These are phyloP conservation scores for Halocaridina rubra DNA, from an alignment of 2,888 invertebrate genomes.

Conservation along the genomic window DNA sequence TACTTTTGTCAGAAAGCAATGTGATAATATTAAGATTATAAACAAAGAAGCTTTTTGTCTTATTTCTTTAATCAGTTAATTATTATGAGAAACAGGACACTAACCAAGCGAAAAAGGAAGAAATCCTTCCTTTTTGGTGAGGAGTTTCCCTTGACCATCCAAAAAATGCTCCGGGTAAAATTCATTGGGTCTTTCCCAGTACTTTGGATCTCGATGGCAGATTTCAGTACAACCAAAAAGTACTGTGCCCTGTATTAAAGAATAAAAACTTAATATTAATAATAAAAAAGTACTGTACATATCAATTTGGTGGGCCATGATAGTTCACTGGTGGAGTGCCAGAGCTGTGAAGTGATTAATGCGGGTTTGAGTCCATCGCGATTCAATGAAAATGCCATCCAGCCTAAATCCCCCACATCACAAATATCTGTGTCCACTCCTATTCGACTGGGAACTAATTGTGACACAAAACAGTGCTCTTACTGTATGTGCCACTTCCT, in stretches of 20 bases:
- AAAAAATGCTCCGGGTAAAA: slow-evolving; percentile 43
- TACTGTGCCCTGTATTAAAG: slow-evolving; percentile 5
- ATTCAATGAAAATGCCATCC: too few species aligned
- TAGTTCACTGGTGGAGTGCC: background rate
- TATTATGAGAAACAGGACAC: background rate
- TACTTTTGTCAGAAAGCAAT: too few species aligned
- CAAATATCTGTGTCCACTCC: too few species aligned
- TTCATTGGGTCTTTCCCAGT: slow-evolving; percentile 31
- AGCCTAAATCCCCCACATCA: too few species aligned
- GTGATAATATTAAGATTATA: too few species aligned
- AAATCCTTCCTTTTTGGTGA: slow-evolving; percentile 10
- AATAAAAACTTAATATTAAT: background rate
- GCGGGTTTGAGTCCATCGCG: background rate
- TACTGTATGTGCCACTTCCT: background rate
- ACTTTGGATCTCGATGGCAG: slow-evolving; percentile 34
- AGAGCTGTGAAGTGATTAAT: background rate
- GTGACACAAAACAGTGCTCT: too few species aligned
- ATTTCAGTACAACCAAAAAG: background rate
- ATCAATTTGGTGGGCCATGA: background rate
- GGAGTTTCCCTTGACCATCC: slow-evolving; percentile 3
- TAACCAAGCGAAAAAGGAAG: slow-evolving; percentile 34
- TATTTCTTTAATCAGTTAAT: background rate
- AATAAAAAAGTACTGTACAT: background rate
- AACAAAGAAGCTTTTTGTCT: background rate
- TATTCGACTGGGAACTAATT: too few species aligned